phyloP scores from a whole-genome alignment of 2,888 invertebrate species.

The Salpingus planirostris region DNA sequence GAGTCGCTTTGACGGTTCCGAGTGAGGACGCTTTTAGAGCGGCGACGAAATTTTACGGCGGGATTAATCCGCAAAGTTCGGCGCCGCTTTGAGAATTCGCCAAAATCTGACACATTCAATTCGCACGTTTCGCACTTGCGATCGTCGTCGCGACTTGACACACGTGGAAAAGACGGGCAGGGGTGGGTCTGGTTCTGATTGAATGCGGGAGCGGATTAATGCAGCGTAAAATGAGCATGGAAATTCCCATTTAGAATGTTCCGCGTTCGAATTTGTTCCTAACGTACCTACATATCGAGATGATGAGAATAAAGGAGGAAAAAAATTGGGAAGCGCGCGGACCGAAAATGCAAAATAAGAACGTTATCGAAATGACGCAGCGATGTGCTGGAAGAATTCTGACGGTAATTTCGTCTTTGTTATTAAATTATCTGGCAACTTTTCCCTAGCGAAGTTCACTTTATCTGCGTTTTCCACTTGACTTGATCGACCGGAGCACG shows the following conservation, averaged over 20 bases:
- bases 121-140: not conserved
- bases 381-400: conserved; percentile 36
- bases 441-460: conserved; percentile 40
- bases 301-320: too few species aligned
- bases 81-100: too few species aligned
- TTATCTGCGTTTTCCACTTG: conserved; percentile 43
- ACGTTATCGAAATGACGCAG: conserved; percentile 39
- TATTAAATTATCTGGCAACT: conserved; percentile 44
- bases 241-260: too few species aligned
- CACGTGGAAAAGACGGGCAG: not conserved
- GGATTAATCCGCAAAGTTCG: not conserved
- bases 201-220: not conserved
- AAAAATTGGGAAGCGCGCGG: too few species aligned
- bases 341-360: conserved; percentile 17
- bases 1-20: not conserved
- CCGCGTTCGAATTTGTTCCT: too few species aligned
- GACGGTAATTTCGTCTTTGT: conserved; percentile 42
- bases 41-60: not conserved
- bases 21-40: not conserved
- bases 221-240: conserved; percentile 3
- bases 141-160: not conserved
- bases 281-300: too few species aligned
- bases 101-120: not conserved
- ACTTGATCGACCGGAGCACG: conserved; percentile 22
- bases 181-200: not conserved